Conservation (phyloP, 2,888 invertebrate genomes). For the Schizotus pectinicornis region DNA sequence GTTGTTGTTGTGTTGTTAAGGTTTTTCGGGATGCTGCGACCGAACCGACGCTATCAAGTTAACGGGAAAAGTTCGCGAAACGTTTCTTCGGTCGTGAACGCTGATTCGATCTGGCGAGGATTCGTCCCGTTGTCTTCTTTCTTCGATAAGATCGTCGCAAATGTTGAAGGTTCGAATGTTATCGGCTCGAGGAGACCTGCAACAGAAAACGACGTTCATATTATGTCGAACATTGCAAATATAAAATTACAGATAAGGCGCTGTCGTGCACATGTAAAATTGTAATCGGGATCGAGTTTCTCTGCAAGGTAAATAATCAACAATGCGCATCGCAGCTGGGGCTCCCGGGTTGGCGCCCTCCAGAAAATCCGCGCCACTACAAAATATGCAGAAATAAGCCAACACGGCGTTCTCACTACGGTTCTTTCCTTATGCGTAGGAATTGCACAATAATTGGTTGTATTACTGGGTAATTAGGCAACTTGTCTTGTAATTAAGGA, state of each 20-base stretch:
- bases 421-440: too few relatives aligned
- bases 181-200: constrained; percentile 31
- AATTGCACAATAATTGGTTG: too few relatives aligned
- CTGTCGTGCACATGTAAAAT: constrained; percentile 1
- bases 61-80: constrained; percentile 25
- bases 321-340: neutral
- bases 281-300: neutral
- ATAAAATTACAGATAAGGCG: constrained; percentile 2
- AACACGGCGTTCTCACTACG: too few relatives aligned
- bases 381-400: too few relatives aligned
- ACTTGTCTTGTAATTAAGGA: too few relatives aligned
- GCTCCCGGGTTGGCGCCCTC: too few relatives aligned
- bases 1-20: neutral
- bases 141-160: constrained; percentile 37
- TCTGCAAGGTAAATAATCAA: neutral
- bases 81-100: constrained; percentile 33
- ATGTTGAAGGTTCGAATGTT: constrained; percentile 28
- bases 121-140: constrained; percentile 31
- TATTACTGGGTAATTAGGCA: too few relatives aligned
- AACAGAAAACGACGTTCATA: constrained; percentile 31
- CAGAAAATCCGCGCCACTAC: too few relatives aligned
- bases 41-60: constrained; percentile 11
- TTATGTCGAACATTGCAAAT: constrained; percentile 4
- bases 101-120: constrained; percentile 38
- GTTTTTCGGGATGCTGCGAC: constrained; percentile 7